These are phyloP conservation scores for Jaculus jaculus DNA, from an alignment of 2,113 vertebrate species.

Conservation along the genomic window DNA sequence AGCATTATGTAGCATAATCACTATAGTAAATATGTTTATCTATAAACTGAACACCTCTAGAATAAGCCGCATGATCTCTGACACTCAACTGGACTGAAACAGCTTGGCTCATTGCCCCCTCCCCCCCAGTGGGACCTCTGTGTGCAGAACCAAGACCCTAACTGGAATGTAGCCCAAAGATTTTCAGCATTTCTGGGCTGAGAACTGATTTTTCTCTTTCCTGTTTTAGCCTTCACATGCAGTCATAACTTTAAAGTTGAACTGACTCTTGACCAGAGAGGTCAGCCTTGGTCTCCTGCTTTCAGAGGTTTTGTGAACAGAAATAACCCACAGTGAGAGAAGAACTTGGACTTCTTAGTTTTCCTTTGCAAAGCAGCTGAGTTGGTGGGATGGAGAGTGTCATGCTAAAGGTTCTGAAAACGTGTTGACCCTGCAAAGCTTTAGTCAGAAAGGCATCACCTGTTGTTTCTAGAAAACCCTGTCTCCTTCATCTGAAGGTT, in stretches of 20 bases:
- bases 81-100: not conserved
- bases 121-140: constrained; percentile 49
- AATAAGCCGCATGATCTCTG: constrained; percentile 15
- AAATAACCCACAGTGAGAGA: constrained; percentile 70
- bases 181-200: constrained; percentile 73
- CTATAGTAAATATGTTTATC: constrained; percentile 30
- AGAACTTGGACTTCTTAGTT: not conserved
- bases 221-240: constrained; percentile 78
- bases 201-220: constrained; percentile 76
- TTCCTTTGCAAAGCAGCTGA: not conserved
- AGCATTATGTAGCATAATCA: constrained; percentile 23
- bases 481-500: not conserved
- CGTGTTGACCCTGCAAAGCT: not conserved
- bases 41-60: constrained; percentile 49
- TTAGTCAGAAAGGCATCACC: not conserved
- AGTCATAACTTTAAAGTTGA: constrained; percentile 80
- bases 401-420: not conserved
- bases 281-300: constrained; percentile 68
- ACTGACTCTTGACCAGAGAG: constrained; percentile 75
- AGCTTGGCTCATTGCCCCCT: constrained; percentile 45
- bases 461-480: not conserved
- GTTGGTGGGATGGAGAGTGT: not conserved
- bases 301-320: constrained; percentile 64
- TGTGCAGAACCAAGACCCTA: constrained; percentile 29
- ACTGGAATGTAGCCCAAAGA: constrained; percentile 73